Evolutionary conservation across 2,113 vertebrate genomes (phyloP).

Genomic region (Platysteira castanea): DNA sequence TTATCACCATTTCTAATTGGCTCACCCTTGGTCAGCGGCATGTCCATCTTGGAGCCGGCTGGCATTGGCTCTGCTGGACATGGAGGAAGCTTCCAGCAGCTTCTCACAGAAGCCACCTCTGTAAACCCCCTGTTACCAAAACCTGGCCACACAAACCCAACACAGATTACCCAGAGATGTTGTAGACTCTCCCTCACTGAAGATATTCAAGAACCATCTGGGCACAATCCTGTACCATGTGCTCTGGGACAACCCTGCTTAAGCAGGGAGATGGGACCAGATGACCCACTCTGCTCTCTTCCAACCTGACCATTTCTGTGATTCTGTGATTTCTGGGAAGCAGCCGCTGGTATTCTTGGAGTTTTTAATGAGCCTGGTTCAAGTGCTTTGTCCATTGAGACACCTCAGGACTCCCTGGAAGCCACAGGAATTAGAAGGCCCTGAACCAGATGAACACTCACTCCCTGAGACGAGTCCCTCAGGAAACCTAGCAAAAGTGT

Average conservation of each 20-base stretch:
- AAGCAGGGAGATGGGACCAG: background rate
- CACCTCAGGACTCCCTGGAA: background rate
- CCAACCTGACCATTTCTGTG: background rate
- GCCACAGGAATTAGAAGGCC: background rate
- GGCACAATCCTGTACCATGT: background rate
- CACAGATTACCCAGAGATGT: background rate
- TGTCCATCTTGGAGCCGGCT: background rate
- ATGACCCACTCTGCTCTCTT: background rate
- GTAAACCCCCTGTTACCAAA: too few relatives aligned
- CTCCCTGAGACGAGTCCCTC: background rate
- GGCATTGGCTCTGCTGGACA: background rate
- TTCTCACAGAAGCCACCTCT: too few relatives aligned
- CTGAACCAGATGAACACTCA: background rate
- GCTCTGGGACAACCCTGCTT: background rate
- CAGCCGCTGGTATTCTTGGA: rapidly evolving
- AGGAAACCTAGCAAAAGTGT: background rate
- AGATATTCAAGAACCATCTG: background rate
- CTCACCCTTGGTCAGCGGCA: too few relatives aligned
- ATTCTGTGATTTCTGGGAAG: background rate
- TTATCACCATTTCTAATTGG: too few relatives aligned
- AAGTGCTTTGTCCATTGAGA: background rate
- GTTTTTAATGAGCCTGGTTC: background rate
- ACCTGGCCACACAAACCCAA: too few relatives aligned
- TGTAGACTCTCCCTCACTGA: background rate
- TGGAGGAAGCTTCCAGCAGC: too few relatives aligned